These are phyloP conservation scores for Daphoenositta chrysoptera DNA, from an alignment of 2,113 vertebrate species.

Conservation along the genomic window DNA sequence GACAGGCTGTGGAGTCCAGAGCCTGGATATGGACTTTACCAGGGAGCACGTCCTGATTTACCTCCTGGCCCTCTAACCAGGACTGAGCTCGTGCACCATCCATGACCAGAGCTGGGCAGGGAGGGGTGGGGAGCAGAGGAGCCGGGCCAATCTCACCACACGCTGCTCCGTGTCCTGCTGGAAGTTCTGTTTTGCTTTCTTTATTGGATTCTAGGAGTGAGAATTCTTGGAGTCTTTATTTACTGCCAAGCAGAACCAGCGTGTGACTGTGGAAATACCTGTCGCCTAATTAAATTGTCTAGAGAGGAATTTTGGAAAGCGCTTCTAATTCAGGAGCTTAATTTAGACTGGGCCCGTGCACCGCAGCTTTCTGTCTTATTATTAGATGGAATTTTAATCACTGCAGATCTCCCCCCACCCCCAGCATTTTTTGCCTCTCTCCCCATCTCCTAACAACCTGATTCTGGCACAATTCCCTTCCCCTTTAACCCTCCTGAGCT, in stretches of 20 bases:
- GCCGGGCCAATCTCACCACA: background rate
- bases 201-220: background rate
- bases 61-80: background rate
- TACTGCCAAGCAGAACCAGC: background rate
- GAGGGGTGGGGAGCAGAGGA: background rate
- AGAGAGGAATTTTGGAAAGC: slow-evolving; percentile 37
- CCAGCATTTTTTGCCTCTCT: slow-evolving; percentile 52
- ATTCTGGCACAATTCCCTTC: slow-evolving; percentile 70
- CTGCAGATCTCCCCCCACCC: slow-evolving; percentile 3
- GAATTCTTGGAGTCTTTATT: slow-evolving; percentile 30
- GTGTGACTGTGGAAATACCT: slow-evolving; percentile 41
- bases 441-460: slow-evolving; percentile 64
- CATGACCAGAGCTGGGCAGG: background rate
- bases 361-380: slow-evolving; percentile 37
- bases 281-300: slow-evolving; percentile 51
- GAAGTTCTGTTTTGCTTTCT: slow-evolving; percentile 35
- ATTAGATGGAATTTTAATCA: slow-evolving; percentile 60
- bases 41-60: slow-evolving; percentile 8
- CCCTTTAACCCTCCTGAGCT: slow-evolving; percentile 71
- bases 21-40: slow-evolving; percentile 29
- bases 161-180: background rate
- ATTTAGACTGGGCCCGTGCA: background rate
- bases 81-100: background rate
- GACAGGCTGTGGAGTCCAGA: background rate
- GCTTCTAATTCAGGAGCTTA: slow-evolving; percentile 47